Evolutionary conservation across 2,888 invertebrate genomes (phyloP), one percentile per base, ranked within the genome.

Genomic region (Drosophila pseudotakahashii): DNA sequence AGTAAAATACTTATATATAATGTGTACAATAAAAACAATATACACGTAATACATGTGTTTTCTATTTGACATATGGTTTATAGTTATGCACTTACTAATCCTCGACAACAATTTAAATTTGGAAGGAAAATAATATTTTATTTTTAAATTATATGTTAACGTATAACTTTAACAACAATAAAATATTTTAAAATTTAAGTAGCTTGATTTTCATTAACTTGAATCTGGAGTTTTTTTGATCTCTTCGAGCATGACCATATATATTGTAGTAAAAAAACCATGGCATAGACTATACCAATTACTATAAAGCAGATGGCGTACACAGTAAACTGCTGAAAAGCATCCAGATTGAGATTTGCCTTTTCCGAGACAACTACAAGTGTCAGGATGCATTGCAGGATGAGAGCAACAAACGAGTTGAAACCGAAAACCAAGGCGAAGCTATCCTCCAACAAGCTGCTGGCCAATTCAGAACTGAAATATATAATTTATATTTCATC

Each of bases 371-470:
- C 85, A 0, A 92, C 90, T 0, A 88, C 73, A 2, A 92, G 39
- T 5, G 97, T 98, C 34, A 98, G 92, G 30, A 97, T 89, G 0
- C 96, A 95, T 92, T 98, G 98, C 0, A 97, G 89, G 0, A 94
- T 90, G 2, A 98, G 93, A 2, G 97, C 97, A 0, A 96, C 72
- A 58, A 98, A 95, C 0, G 96, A 97, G 92, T 98, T 98, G 78
- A 98, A 94, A 4, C 98, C 98, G 91, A 98, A 98, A 76, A 98
- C 95, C 7, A 98, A 93, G 1, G 97, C 98, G 91, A 96, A 98
- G 91, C 97, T 97, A 67, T 97, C 97, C 81, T 96, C 95, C 54
- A 94, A 93, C 63, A 98, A 93, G 71, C 95, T 93, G 76, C 95
- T 94, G 0, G 98, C 98, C 63, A 98, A 96, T 93, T 98, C 97